A percentile compares a stretch with the other conserved stretches of the same genome.
Evolutionary conservation across 2,797 vertebrate genomes (phyloP).

Genomic region (Neostethus bicornis): DNA sequence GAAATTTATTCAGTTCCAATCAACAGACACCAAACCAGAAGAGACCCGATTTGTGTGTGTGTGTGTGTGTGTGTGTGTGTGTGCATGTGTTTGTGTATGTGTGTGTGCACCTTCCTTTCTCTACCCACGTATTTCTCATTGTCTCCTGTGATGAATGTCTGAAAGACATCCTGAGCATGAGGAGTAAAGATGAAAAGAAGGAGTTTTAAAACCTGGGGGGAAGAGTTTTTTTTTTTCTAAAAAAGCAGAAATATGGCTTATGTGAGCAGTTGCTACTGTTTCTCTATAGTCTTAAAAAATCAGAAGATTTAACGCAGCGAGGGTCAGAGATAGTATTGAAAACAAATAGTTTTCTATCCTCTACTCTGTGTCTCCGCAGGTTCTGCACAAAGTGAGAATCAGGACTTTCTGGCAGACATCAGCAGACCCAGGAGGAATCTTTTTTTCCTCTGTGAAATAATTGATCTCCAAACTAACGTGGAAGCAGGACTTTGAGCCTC

Average conservation of each 20-base stretch:
- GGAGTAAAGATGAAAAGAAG: not conserved
- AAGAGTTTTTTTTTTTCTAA: not conserved
- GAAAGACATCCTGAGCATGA: constrained; percentile 10
- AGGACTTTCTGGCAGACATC: constrained; percentile 1
- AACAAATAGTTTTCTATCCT: not conserved
- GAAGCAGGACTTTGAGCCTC: constrained; percentile 20
- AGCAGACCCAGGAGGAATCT: not conserved
- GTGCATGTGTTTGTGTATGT: too few relatives aligned
- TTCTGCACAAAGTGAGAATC: constrained; percentile 24
- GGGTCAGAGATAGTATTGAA: constrained; percentile 27
- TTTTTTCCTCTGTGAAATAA: constrained; percentile 10
- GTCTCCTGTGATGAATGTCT: constrained; percentile 1
- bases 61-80: too few relatives aligned
- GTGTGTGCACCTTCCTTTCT: too few relatives aligned
- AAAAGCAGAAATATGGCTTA: not conserved
- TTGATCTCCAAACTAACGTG: constrained; percentile 1
- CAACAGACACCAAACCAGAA: constrained; percentile 18
- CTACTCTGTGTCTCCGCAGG: constrained; percentile 50
- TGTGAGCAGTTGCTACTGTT: not conserved
- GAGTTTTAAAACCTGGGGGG: not conserved
- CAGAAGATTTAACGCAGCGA: too few relatives aligned
- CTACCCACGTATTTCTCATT: not conserved
- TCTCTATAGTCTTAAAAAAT: constrained; percentile 9
- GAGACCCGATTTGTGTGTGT: not conserved
- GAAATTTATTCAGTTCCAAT: constrained; percentile 31